Base-by-base conservation (phyloP, 2,888 invertebrate species). In the Lochmaea crataegi region DNA sequence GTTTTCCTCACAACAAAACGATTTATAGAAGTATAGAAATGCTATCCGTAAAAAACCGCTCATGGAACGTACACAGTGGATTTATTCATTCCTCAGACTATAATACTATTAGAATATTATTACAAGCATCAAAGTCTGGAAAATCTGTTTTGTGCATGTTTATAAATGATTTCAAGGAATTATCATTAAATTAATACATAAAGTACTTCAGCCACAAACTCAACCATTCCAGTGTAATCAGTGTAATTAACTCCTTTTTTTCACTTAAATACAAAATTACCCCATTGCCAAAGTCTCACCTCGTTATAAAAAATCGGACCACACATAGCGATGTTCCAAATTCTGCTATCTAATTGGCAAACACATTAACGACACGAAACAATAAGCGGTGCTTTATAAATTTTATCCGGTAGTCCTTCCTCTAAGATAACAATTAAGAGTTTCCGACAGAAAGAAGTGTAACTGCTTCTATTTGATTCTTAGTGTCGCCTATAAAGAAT, bases 311-410 rank as follows among this genome's bases (percentile, higher is more conserved):
- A 63, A 63, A 18, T 63, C n/a, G 58, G 77, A 67, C 77, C 77
- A 77, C 77, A 75, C 75, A 74, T 41, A 65, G 64, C 53, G 67
- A 32, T 51, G 32, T 69, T 69, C 58, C 57, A 63, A 73, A 70
- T 75, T 67, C 57, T 70, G 68, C 48, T 56, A 74, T 76, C 75
- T 78, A 77, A 78, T 78, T 78, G 76, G 78, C 78, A 57, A 73
- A 74, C 75, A 78, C 73, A 65, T 66, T 67, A 71, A 78, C 74
- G 74, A 77, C 73, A 72, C 74, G 72, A 73, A 76, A 77, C 71
- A 75, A 77, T 77, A 74, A 72, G 53, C 69, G 70, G 60, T 18
- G 41, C 45, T 70, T 63, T 14, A 56, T 56, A 70, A 45, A 18
- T 16, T 16, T 16, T 53, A 53, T 65, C 56, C 64, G 57, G 70